Percentiles rank a stretch among this genome's conserved stretches.
These are phyloP conservation scores for Metacarcinus magister DNA, from an alignment of 2,888 invertebrate species.

Conservation along the genomic window DNA sequence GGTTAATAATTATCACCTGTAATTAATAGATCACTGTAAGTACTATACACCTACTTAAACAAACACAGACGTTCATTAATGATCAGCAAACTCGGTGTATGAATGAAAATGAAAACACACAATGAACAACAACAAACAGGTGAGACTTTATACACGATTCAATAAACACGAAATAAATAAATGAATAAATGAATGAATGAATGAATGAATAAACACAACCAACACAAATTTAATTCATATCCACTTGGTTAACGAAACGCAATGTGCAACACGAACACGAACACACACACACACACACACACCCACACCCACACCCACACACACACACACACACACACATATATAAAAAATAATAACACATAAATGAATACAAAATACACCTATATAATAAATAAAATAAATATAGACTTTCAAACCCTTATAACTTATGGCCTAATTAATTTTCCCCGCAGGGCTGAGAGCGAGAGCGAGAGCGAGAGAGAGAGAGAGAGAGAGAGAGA, in stretches of 20 bases:
- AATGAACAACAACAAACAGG: not conserved
- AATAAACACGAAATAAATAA: slow-evolving; percentile 3
- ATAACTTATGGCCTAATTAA: slow-evolving; percentile 15
- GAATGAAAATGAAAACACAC: no score
- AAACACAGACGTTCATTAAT: not conserved
- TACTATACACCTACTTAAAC: no score
- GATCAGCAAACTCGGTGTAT: not conserved
- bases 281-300: not conserved
- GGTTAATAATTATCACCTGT: not conserved
- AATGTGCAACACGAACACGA: not conserved
- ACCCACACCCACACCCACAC: not conserved
- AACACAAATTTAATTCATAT: not conserved
- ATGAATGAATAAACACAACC: not conserved
- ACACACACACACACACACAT: not conserved
- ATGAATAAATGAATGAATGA: no score
- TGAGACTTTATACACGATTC: not conserved
- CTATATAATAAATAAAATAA: not conserved
- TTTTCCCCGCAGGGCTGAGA: slow-evolving; percentile 17
- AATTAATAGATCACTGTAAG: not conserved
- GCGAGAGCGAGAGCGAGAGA: not conserved
- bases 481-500: slow-evolving; percentile 32
- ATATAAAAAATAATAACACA: not conserved
- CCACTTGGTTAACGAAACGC: not conserved
- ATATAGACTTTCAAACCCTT: not conserved
- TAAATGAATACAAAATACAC: not conserved